These are phyloP conservation scores for Semibalanus balanoides DNA, from an alignment of 1,140 invertebrate species.

Conservation along the genomic window DNA sequence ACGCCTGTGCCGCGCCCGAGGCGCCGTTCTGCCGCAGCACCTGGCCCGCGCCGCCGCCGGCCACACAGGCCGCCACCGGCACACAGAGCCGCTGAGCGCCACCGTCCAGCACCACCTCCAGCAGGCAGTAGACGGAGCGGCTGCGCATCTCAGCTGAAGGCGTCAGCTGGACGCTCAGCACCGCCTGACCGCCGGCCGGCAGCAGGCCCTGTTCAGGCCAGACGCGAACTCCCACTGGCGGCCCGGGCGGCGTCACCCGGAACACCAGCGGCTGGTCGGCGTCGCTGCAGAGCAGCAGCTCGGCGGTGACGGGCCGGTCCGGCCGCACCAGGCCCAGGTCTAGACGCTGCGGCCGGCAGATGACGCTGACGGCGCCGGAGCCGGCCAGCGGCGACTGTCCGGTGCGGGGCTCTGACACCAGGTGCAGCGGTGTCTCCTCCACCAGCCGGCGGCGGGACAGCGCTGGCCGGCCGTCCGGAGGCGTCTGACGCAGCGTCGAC, in stretches of 20 bases:
- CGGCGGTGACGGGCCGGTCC: not conserved
- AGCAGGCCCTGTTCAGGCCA: not conserved
- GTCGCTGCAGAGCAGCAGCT: not conserved
- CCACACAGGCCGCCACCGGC: not conserved
- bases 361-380: not conserved
- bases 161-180: not conserved
- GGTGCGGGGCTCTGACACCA: not conserved
- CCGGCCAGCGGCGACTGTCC: not conserved
- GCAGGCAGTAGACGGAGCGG: not conserved
- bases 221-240: not conserved
- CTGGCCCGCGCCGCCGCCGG: not conserved
- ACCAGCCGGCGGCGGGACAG: not conserved
- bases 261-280: not conserved
- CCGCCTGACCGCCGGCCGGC: not conserved
- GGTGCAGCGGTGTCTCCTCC: not conserved
- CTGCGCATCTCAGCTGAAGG: not conserved
- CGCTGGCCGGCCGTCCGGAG: not conserved
- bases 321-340: slow-evolving; percentile 4
- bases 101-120: not conserved
- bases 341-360: not conserved
- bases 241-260: not conserved
- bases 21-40: not conserved
- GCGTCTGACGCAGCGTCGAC: not conserved
- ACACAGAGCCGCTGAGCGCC: not conserved
- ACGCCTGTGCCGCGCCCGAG: no score